A percentile compares a stretch with the other conserved stretches of the same genome.
Conservation (phyloP, 2,888 invertebrate species). For the Helicoverpa assulta region DNA sequence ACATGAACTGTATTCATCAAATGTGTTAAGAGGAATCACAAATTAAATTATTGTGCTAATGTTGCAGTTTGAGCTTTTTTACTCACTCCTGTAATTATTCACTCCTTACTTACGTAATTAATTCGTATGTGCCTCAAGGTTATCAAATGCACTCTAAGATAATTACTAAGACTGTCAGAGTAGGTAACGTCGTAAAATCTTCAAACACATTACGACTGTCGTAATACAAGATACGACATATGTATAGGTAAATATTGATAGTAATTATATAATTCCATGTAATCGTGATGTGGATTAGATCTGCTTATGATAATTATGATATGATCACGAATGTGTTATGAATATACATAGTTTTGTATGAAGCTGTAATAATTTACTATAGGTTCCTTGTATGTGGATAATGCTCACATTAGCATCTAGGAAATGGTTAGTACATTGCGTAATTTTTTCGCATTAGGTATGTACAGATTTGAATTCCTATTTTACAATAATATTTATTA, state of each 20-base stretch:
- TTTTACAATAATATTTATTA: no score
- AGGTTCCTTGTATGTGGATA: constrained; percentile 35
- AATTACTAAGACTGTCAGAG: constrained; percentile 3
- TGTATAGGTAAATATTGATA: constrained; percentile 30
- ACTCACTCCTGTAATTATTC: no score
- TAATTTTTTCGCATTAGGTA: no score
- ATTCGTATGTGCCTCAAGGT: neutral
- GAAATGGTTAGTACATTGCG: neutral
- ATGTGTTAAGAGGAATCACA: no score
- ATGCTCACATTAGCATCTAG: constrained; percentile 25
- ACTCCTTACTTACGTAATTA: neutral
- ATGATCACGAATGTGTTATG: constrained; percentile 63
- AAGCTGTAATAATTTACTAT: constrained; percentile 25
- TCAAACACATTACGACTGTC: constrained; percentile 19
- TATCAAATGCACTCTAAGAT: neutral
- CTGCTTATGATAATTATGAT: constrained; percentile 43
- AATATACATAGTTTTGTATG: constrained; percentile 36
- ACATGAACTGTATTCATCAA: no score
- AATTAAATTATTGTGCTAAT: no score
- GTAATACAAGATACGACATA: constrained; percentile 16
- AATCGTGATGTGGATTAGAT: constrained; percentile 56
- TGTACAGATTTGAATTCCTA: no score
- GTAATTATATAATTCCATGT: constrained; percentile 47
- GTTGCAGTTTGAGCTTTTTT: no score
- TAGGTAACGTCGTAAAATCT: constrained; percentile 17